A percentile compares a stretch with the other conserved stretches of the same genome.
phyloP scores from a whole-genome alignment of 2,888 invertebrate species.

The Chamaedrilus cognettii region DNA sequence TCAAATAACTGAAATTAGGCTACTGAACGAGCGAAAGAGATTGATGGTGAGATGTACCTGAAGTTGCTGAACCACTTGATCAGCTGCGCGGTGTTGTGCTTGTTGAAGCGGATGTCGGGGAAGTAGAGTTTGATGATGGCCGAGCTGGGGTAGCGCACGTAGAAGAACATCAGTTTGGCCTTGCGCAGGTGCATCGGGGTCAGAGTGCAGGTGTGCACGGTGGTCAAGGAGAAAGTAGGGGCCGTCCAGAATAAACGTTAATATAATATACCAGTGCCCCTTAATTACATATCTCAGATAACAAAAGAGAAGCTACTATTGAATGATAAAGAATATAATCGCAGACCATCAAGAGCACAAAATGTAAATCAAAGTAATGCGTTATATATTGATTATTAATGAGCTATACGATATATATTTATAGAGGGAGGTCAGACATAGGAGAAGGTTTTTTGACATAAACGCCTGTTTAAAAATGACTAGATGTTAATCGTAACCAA shows the following conservation, averaged over 20 bases:
- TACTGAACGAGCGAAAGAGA: too few species aligned
- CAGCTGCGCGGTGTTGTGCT: conserved; percentile 99
- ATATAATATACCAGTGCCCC: background rate
- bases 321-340: too few species aligned
- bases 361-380: too few species aligned
- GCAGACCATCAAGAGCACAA: too few species aligned
- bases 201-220: conserved; percentile 69
- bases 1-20: too few species aligned
- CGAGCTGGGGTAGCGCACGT: conserved; percentile 99
- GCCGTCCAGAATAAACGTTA: background rate
- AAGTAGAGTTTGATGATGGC: conserved; percentile 99
- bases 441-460: too few species aligned
- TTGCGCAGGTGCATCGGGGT: conserved; percentile 99
- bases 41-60: conserved; percentile 82
- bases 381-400: too few species aligned
- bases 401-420: too few species aligned
- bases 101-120: conserved; percentile 99
- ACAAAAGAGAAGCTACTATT: background rate
- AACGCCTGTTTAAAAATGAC: too few species aligned
- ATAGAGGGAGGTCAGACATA: too few species aligned
- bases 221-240: conserved; percentile 17
- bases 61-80: conserved; percentile 99
- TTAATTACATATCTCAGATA: background rate
- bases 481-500: too few species aligned
- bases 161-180: conserved; percentile 99